These are phyloP conservation scores for Exephanes ischioxanthus DNA, from an alignment of 2,888 invertebrate genomes.

Conservation along the genomic window DNA sequence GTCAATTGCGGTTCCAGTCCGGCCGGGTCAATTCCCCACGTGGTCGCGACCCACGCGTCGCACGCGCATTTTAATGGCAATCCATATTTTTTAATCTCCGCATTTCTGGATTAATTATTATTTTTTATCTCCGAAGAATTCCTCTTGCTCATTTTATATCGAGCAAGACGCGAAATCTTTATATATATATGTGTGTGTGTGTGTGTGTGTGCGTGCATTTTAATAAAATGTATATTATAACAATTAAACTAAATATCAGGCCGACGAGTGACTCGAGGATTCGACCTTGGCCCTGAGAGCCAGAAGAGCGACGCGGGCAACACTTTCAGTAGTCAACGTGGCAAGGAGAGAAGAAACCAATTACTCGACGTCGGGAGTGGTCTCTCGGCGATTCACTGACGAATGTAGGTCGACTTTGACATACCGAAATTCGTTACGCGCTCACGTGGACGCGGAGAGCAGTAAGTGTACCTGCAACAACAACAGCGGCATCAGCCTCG, in stretches of 20 bases:
- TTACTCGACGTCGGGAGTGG: conserved; percentile 44
- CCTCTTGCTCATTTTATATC: background rate
- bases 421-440: conserved; percentile 54
- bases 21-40: background rate
- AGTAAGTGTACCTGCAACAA: conserved; percentile 5
- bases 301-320: conserved; percentile 30
- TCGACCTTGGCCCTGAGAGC: conserved; percentile 62
- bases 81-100: background rate
- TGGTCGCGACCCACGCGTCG: too few relatives aligned
- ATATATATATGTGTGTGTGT: too few relatives aligned
- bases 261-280: conserved; percentile 4
- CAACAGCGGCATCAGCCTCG: background rate
- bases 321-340: conserved; percentile 42
- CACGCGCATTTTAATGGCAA: too few relatives aligned
- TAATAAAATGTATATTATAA: background rate
- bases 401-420: conserved; percentile 64
- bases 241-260: background rate
- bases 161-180: too few relatives aligned
- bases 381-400: conserved; percentile 29
- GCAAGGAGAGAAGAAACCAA: conserved; percentile 49
- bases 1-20: background rate
- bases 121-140: background rate
- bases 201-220: too few relatives aligned
- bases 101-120: background rate
- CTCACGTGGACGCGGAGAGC: conserved; percentile 17